A percentile compares a stretch with the other conserved stretches of the same genome.
phyloP scores from a whole-genome alignment of 2,113 vertebrate genomes.

The Capreolus pygargus region DNA sequence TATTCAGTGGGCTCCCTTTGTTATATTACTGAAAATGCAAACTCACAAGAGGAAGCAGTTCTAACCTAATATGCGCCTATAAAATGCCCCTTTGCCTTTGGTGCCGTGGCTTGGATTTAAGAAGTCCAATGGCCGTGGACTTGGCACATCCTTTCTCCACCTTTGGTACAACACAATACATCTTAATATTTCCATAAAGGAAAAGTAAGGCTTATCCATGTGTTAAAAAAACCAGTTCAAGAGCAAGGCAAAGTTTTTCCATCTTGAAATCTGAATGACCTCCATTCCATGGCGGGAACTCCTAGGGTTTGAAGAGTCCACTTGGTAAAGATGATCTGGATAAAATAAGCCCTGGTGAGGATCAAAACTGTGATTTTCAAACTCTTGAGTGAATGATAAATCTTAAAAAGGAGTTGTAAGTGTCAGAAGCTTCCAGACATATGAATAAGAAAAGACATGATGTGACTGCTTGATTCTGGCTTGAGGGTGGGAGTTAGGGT shows the following conservation, averaged over 20 bases:
- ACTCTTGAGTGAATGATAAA: conserved; percentile 54
- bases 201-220: conserved; percentile 73
- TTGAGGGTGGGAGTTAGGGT: conserved; percentile 80
- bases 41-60: conserved; percentile 51
- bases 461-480: conserved; percentile 25
- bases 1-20: conserved; percentile 40
- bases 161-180: conserved; percentile 59
- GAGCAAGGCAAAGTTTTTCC: conserved; percentile 65
- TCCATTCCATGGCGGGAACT: conserved; percentile 62
- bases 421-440: conserved; percentile 41
- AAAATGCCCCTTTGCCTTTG: conserved; percentile 26
- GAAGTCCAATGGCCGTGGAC: conserved; percentile 16
- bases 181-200: conserved; percentile 67
- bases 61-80: not conserved
- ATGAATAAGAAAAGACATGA: not conserved
- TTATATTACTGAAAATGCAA: conserved; percentile 44
- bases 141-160: conserved; percentile 57
- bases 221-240: conserved; percentile 65
- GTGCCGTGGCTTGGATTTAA: conserved; percentile 38
- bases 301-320: conserved; percentile 43
- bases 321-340: conserved; percentile 45
- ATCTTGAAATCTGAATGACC: conserved; percentile 67
- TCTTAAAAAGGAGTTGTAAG: conserved; percentile 51
- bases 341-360: conserved; percentile 49
- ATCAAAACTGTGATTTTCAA: conserved; percentile 58